These are phyloP conservation scores for Dendrolimus houi DNA, from an alignment of 2,888 invertebrate genomes.

Conservation along the genomic window DNA sequence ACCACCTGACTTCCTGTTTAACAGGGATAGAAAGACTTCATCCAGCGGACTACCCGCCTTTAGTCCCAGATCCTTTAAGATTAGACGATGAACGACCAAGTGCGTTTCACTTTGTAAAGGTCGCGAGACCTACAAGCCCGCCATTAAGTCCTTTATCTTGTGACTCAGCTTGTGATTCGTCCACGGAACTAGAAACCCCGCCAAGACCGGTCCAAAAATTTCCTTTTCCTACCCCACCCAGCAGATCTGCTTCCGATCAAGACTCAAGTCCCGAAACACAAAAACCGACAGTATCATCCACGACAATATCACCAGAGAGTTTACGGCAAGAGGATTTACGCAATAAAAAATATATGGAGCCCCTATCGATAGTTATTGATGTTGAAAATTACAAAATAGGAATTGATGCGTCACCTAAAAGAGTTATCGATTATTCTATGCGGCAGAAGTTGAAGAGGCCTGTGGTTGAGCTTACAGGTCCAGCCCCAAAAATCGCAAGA, in stretches of 20 bases:
- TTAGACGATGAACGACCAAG: constrained; percentile 62
- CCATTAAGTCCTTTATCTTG: constrained; percentile 84
- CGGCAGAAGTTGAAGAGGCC: constrained; percentile 57
- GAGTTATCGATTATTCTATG: constrained; percentile 65
- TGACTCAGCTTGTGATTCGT: constrained; percentile 80
- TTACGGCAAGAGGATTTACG: constrained; percentile 47
- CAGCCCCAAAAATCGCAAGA: constrained; percentile 43
- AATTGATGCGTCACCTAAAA: constrained; percentile 64
- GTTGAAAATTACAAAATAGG: constrained; percentile 69
- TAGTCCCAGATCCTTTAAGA: constrained; percentile 71
- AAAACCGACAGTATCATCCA: constrained; percentile 70
- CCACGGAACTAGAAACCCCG: constrained; percentile 70
- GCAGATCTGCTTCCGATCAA: constrained; percentile 74
- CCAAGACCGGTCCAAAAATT: constrained; percentile 59
- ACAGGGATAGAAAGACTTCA: constrained; percentile 65
- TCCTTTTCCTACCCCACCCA: constrained; percentile 77
- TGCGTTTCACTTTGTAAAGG: constrained; percentile 59
- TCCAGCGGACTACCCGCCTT: constrained; percentile 65
- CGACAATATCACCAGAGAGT: constrained; percentile 66
- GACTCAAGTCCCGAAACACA: constrained; percentile 71
- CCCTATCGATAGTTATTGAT: constrained; percentile 64
- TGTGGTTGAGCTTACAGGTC: constrained; percentile 38
- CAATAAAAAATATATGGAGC: constrained; percentile 60
- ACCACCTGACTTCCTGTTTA: constrained; percentile 80
- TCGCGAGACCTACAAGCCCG: constrained; percentile 76